Base-by-base conservation (phyloP, 2,113 vertebrate genomes). In the Psammodynastes pulverulentus region DNA sequence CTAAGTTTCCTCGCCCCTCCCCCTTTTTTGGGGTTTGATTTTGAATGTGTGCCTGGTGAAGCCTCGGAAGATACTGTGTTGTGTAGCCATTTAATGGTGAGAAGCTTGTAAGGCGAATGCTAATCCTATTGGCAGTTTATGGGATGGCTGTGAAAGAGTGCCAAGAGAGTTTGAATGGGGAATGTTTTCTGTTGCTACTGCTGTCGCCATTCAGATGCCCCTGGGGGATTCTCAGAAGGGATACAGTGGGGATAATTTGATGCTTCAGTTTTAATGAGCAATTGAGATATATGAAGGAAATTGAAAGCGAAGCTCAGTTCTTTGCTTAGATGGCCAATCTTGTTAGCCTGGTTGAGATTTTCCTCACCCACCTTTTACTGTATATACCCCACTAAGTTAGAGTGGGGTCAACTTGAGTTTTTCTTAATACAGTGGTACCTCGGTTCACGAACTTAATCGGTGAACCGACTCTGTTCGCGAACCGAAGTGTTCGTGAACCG, bases 201-300 rank as follows among this genome's bases (percentile, higher is more conserved):
- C 67, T 88, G 58, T 72, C 53, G 24, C 67, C 9, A 19, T 39
- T 62, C 19, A 1, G 21, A 12, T 21, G 79, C 89, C 52, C 53
- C 89, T 43, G 91, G 84, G 92, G 58, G 90, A 92, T 90, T 84
- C 72, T 93, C 43, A 51, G 91, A 45, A 45, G 88, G 86, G 91
- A 67, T 92, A 90, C 93, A 67, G 43, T 92, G 93, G 93, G 94
- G 91, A 89, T 95, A 94, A 94, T 92, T 93, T 93, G 88, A 72
- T 93, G 67, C 91, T 94, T 93, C 43, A 21, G 87, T 84, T 91
- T 93, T 95, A 94, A 95, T 94, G 93, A 95, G 91, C 85, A 51
- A 26, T 58, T 88, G 92, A 91, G 88, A 53, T 90, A 62, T 26
- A 46, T 87, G 92, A 91, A 90, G 54, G 43, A 48, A 45, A 90